A percentile compares a stretch with the other conserved stretches of the same genome.
Conservation (phyloP, 2,888 invertebrate genomes). For the Andrena bucephala region DNA sequence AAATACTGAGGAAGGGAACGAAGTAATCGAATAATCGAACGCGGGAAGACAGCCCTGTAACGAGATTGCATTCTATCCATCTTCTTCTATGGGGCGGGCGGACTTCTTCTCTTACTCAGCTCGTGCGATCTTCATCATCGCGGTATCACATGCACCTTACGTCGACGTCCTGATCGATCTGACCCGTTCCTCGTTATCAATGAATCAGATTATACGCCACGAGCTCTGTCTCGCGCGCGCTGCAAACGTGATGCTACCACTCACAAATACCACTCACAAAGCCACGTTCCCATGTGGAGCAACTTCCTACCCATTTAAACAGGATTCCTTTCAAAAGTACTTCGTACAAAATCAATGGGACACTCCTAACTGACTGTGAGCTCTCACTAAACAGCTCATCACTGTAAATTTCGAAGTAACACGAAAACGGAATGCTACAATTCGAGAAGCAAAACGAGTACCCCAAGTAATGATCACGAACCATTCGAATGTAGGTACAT, state of each 20-base stretch:
- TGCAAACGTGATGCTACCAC: not conserved
- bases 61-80: constrained; percentile 29
- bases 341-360: no score
- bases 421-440: no score
- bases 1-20: no score
- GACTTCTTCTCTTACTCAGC: constrained; percentile 18
- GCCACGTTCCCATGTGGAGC: not conserved
- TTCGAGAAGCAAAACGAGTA: not conserved
- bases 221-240: not conserved
- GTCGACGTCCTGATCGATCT: constrained; percentile 9
- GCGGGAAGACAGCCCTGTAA: constrained; percentile 18
- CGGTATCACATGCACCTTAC: constrained; percentile 36
- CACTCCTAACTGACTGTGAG: no score
- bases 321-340: no score
- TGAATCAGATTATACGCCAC: constrained; percentile 22
- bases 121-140: constrained; percentile 47
- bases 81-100: constrained; percentile 25
- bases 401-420: no score
- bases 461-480: not conserved
- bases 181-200: constrained; percentile 14
- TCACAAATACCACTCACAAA: not conserved
- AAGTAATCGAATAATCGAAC: not conserved
- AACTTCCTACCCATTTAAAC: no score
- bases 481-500: no score
- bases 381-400: no score